These are phyloP conservation scores for Melipona bicolor DNA, from an alignment of 2,888 invertebrate genomes.

Conservation along the genomic window DNA sequence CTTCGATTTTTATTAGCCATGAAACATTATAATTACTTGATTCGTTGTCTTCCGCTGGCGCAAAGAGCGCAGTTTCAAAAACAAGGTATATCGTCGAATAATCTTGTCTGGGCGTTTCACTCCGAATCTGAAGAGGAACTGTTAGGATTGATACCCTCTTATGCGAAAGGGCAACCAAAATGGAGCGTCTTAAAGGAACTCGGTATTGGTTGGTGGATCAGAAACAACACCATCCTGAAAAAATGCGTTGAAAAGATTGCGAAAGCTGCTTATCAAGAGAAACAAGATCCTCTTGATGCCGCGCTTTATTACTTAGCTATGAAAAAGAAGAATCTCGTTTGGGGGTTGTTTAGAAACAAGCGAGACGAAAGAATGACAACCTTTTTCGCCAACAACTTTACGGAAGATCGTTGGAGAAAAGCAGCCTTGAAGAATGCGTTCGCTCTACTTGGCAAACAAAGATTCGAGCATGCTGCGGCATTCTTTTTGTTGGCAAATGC, in stretches of 20 bases:
- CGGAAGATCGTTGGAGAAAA: slow-evolving; percentile 97
- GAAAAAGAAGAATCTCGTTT: slow-evolving; percentile 98
- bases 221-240: slow-evolving; percentile 92
- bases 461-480: slow-evolving; percentile 99
- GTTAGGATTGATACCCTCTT: slow-evolving; percentile 94
- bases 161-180: slow-evolving; percentile 92
- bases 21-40: slow-evolving; percentile 98
- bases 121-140: slow-evolving; percentile 99
- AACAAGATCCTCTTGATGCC: slow-evolving; percentile 98
- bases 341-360: slow-evolving; percentile 96
- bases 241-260: slow-evolving; percentile 96
- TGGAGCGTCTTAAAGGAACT: slow-evolving; percentile 97
- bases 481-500: slow-evolving; percentile 98
- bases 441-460: slow-evolving; percentile 96
- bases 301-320: slow-evolving; percentile 98
- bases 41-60: slow-evolving; percentile 95
- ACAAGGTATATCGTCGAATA: slow-evolving; percentile 94
- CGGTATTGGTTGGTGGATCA: slow-evolving; percentile 98
- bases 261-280: slow-evolving; percentile 95
- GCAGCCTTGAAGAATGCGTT: slow-evolving; percentile 99
- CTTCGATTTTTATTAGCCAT: slow-evolving; percentile 97
- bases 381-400: slow-evolving; percentile 98
- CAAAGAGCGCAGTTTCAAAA: slow-evolving; percentile 95
- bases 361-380: slow-evolving; percentile 96
- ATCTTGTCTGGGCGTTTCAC: slow-evolving; percentile 99